Percentiles rank a stretch among this genome's conserved stretches.
phyloP scores from a whole-genome alignment of 2,797 vertebrate species.

The Protonibea diacanthus region DNA sequence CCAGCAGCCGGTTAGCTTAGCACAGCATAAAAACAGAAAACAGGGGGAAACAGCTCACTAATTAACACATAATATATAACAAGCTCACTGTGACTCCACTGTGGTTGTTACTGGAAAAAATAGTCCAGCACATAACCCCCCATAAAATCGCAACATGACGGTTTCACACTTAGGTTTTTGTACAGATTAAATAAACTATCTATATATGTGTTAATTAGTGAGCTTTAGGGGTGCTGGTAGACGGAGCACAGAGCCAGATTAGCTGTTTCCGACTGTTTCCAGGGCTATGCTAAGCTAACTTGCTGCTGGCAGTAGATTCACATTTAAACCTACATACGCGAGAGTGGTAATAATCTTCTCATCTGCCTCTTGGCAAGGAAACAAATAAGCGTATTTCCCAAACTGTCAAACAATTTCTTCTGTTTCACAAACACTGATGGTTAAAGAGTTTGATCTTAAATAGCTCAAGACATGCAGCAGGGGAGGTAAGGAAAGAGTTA shows the following conservation, averaged over 20 bases:
- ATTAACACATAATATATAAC: background rate
- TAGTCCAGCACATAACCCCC: too few relatives aligned
- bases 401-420: background rate
- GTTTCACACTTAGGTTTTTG: too few relatives aligned
- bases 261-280: background rate
- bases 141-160: background rate
- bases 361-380: background rate
- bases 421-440: background rate
- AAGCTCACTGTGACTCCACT: background rate
- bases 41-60: background rate
- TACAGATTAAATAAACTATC: too few relatives aligned
- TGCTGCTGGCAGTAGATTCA: background rate
- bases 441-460: conserved; percentile 7
- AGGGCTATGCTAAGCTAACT: background rate
- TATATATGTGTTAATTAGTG: conserved; percentile 13
- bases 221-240: background rate
- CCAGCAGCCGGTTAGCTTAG: too few relatives aligned
- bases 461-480: background rate
- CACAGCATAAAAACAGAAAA: too few relatives aligned
- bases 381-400: background rate
- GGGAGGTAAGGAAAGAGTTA: conserved; percentile 41
- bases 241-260: background rate
- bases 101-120: too few relatives aligned
- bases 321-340: background rate
- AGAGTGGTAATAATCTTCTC: background rate